phyloP scores from a whole-genome alignment of 1,140 invertebrate genomes.

The Coboldia fuscipes region DNA sequence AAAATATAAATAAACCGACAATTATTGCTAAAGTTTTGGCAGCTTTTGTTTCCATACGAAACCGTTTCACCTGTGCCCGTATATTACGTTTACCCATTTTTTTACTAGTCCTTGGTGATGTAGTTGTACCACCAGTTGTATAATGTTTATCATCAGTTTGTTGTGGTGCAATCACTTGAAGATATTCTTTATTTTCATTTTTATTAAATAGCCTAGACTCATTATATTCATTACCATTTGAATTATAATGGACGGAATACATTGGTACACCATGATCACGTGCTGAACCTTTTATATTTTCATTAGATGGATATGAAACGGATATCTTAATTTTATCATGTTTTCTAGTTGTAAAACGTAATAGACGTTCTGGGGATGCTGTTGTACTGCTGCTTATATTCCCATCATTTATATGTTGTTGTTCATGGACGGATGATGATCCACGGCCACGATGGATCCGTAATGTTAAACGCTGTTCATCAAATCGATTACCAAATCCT shows the following conservation, averaged over 20 bases:
- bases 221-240: conserved; percentile 26
- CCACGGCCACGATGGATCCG: conserved; percentile 64
- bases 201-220: conserved; percentile 11
- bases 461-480: conserved; percentile 66
- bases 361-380: conserved; percentile 23
- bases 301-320: conserved; percentile 58
- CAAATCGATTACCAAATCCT: conserved; percentile 47
- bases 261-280: conserved; percentile 21
- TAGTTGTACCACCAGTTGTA: conserved; percentile 19
- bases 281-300: conserved; percentile 34
- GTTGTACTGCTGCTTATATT: conserved; percentile 26
- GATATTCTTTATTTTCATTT: no score
- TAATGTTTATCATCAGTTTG: conserved; percentile 12
- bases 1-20: conserved; percentile 80
- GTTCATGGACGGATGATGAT: conserved; percentile 27
- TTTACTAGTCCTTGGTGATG: conserved; percentile 17
- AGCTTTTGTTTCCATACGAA: conserved; percentile 81
- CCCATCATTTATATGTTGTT: conserved; percentile 27
- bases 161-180: no score
- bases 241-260: conserved; percentile 32
- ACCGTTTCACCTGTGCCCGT: conserved; percentile 64
- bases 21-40: conserved; percentile 87
- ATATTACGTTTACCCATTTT: conserved; percentile 27
- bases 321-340: conserved; percentile 57
- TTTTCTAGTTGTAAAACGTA: conserved; percentile 24